These are phyloP conservation scores for Hecatera dysodea DNA, from an alignment of 2,888 invertebrate species.

Conservation along the genomic window DNA sequence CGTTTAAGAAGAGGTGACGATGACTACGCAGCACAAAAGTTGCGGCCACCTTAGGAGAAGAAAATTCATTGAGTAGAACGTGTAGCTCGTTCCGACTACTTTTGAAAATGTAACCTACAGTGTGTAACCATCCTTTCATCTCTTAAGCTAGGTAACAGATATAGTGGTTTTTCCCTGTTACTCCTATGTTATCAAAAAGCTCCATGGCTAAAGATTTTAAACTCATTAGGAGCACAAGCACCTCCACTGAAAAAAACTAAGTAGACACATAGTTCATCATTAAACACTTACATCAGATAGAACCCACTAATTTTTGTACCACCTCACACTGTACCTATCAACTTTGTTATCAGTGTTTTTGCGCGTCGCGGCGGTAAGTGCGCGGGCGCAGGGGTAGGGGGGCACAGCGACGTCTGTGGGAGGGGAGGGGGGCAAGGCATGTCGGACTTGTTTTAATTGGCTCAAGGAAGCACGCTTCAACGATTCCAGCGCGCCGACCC, in stretches of 20 bases:
- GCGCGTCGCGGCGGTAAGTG: constrained; percentile 63
- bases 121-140: too few species aligned
- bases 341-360: constrained; percentile 74
- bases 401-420: constrained; percentile 28
- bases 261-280: not conserved
- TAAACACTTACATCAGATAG: not conserved
- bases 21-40: constrained; percentile 27
- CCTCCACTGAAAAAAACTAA: not conserved
- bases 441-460: constrained; percentile 82
- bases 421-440: constrained; percentile 59
- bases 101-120: too few species aligned
- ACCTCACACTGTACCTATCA: constrained; percentile 54
- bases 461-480: constrained; percentile 86
- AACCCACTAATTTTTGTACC: constrained; percentile 35
- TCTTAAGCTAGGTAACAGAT: not conserved
- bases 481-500: constrained; percentile 72
- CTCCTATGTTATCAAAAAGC: not conserved
- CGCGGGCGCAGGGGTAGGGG: constrained; percentile 41
- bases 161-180: not conserved
- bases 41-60: constrained; percentile 5
- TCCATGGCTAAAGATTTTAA: not conserved
- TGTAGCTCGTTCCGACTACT: not conserved
- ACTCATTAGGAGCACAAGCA: not conserved
- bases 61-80: not conserved
- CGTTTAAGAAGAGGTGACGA: constrained; percentile 54